Base-by-base conservation (phyloP, 2,797 vertebrate species). In the Graptemys geographica region DNA sequence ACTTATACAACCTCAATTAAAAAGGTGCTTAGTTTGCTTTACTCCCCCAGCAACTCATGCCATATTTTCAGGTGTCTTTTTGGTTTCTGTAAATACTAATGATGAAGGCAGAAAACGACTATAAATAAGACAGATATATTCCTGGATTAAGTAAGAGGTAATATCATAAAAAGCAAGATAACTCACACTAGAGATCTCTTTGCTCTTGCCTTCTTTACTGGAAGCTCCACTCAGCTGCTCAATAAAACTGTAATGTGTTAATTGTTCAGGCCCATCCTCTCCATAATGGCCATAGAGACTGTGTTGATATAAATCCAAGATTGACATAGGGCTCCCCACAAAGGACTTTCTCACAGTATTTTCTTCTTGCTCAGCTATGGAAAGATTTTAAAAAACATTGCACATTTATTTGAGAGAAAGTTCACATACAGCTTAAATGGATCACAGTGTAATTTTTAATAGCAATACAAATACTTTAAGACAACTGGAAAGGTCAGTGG, bases 241-340 rank as follows among this genome's bases (percentile, higher is more conserved):
- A 97, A 97, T 94, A 97, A 98, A 79, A 97, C 96, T 98, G 98
- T 98, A 98, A 95, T 98, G 98, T 59, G 98, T 97, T 86, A 98
- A 97, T 94, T 98, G 98, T 96, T 98, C 96, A 96, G 97, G 96
- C 88, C 92, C 93, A 86, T 98, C 98, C 89, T 98, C 97, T 96
- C 98, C 98, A 97, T 98, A 98, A 52, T 96, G 98, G 12, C 98
- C 97, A 95, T 98, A 98, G 84, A 98, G 90, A 33, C 98, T 98
- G 10, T 98, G 98, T 27, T 98, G 98, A 97, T 98, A 99, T 94
- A 97, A 98, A 96, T 98, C 98, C 98, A 99, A 98, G 93, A 99
- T 98, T 2, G 98, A 98, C 95, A 98, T 91, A 0, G 98, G 84
- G 56, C 84, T 98, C 91, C 98, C 98, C 93, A 98, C 94, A 37